Percentiles rank a stretch among this genome's conserved stretches.
Conservation (phyloP, 1,140 invertebrate species). For the Sweltsa coloradensis region DNA sequence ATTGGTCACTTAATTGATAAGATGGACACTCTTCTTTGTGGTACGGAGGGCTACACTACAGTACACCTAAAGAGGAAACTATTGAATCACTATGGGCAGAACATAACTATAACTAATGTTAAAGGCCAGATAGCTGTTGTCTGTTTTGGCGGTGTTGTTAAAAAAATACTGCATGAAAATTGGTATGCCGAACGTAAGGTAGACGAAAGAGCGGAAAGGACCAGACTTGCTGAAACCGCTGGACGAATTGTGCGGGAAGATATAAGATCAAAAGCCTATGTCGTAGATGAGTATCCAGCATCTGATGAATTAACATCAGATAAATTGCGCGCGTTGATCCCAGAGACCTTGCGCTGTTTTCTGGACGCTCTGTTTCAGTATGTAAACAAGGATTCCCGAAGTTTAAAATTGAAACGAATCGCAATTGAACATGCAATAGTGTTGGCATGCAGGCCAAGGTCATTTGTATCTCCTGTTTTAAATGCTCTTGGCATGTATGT, state of each 20-base stretch:
- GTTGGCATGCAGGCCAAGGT: conserved; percentile 3
- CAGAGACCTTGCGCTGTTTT: background rate
- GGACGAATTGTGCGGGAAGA: background rate
- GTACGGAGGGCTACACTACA: background rate
- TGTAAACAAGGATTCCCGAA: background rate
- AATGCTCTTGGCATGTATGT: background rate
- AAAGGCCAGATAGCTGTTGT: background rate
- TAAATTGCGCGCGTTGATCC: background rate
- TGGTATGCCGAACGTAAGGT: background rate
- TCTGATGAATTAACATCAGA: background rate
- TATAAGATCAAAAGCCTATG: background rate
- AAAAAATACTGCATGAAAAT: background rate
- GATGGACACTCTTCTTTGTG: background rate
- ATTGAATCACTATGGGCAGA: background rate
- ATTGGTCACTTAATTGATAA: background rate
- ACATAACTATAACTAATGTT: background rate
- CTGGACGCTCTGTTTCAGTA: background rate
- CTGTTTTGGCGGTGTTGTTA: background rate
- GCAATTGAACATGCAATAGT: conserved; percentile 7
- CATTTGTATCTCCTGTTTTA: conserved; percentile 2
- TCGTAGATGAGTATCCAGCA: background rate
- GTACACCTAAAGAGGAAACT: background rate
- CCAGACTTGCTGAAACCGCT: background rate
- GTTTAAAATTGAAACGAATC: background rate
- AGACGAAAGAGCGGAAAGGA: background rate